Evolutionary conservation across 2,113 vertebrate genomes (phyloP).

Genomic region (Oryzias woworae): DNA sequence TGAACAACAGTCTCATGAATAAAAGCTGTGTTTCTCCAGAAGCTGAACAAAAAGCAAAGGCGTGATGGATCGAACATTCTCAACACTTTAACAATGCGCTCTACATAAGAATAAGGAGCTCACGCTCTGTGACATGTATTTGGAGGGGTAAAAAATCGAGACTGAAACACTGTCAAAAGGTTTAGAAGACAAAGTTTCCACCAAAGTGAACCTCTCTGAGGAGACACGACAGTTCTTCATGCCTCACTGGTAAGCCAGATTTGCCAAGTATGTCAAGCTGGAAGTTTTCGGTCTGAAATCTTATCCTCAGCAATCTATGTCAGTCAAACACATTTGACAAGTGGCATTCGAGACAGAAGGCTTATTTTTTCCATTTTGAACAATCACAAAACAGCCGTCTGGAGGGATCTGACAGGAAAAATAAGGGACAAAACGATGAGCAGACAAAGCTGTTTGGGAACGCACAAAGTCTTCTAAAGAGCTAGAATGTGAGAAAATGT

Average conservation of each 20-base stretch:
- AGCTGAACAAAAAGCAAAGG: not conserved
- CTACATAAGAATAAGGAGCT: not conserved
- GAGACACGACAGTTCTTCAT: conserved; percentile 71
- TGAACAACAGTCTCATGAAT: not conserved
- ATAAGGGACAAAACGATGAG: conserved; percentile 46
- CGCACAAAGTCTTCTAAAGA: not conserved
- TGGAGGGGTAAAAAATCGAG: conserved; percentile 34
- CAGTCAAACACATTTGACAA: conserved; percentile 75
- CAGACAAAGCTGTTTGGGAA: conserved; percentile 55
- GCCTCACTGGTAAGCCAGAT: conserved; percentile 80
- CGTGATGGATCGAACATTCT: not conserved
- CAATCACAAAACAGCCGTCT: conserved; percentile 55
- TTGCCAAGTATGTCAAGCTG: conserved; percentile 71
- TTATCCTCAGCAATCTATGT: conserved; percentile 80
- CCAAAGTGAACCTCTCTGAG: conserved; percentile 58
- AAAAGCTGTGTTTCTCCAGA: not conserved
- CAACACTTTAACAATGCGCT: not conserved
- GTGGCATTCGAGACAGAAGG: conserved; percentile 65
- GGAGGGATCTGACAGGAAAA: conserved; percentile 49
- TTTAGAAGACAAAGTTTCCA: conserved; percentile 62
- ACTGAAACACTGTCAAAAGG: conserved; percentile 50
- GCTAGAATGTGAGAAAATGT: too few species aligned
- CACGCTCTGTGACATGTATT: conserved; percentile 25
- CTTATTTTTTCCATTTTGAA: conserved; percentile 69
- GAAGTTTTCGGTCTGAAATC: conserved; percentile 75